These are phyloP conservation scores for Salticus scenicus DNA, from an alignment of 2,888 invertebrate species.

Conservation along the genomic window DNA sequence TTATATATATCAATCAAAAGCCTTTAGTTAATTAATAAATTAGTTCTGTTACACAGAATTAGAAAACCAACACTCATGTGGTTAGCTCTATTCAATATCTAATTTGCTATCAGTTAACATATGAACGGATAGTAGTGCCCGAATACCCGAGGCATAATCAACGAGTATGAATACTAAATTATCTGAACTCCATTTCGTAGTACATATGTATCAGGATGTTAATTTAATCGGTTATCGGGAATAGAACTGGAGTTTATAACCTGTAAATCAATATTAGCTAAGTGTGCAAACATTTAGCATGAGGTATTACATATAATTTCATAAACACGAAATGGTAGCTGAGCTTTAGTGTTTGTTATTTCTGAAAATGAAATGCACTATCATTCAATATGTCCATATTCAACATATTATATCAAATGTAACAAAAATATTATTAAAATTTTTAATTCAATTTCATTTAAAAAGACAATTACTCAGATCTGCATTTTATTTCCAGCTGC, in stretches of 20 bases:
- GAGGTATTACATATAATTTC: background rate
- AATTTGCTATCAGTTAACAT: background rate
- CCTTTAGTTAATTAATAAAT: background rate
- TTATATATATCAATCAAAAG: no score
- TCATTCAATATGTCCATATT: no score
- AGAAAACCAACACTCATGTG: background rate
- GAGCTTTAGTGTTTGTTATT: no score
- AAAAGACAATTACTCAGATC: no score
- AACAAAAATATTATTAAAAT: no score
- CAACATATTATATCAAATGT: no score
- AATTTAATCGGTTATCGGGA: conserved; percentile 5
- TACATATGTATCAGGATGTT: background rate
- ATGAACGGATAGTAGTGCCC: background rate
- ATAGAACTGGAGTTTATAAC: background rate
- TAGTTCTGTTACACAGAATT: background rate
- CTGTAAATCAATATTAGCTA: background rate
- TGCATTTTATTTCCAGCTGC: no score
- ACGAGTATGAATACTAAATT: background rate
- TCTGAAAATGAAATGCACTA: no score
- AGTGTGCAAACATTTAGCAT: background rate
- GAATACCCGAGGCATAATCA: background rate
- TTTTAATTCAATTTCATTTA: no score
- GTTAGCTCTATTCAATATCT: background rate
- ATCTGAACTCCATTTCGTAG: conserved; percentile 1
- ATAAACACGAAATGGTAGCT: no score